These are phyloP conservation scores for Arenaria interpres DNA, from an alignment of 2,113 vertebrate species.

Conservation along the genomic window DNA sequence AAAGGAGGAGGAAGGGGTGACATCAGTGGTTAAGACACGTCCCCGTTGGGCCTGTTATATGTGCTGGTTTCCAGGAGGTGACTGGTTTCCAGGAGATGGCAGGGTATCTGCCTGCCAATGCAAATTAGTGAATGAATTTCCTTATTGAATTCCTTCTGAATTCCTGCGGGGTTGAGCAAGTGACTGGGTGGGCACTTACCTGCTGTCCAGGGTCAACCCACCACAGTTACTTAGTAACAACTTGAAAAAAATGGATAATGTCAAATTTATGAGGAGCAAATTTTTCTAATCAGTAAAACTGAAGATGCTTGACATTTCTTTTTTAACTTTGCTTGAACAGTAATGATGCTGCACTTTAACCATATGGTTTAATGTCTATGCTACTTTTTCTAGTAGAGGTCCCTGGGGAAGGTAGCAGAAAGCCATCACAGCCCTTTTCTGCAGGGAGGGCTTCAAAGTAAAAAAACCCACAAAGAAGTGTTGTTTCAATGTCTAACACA, in stretches of 20 bases:
- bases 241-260: not conserved
- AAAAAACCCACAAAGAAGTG: not conserved
- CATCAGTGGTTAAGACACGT: not conserved
- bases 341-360: not conserved
- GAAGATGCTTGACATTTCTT: not conserved
- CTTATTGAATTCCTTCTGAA: not conserved
- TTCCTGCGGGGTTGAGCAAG: not conserved
- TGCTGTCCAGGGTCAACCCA: fast-evolving
- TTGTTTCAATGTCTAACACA: not conserved
- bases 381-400: not conserved
- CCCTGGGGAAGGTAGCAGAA: not conserved
- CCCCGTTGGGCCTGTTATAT: not conserved
- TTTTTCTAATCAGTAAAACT: not conserved
- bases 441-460: not conserved
- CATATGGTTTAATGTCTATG: not conserved
- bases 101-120: not conserved
- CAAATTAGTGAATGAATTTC: not conserved
- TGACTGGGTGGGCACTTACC: fast-evolving
- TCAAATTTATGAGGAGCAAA: not conserved
- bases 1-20: not conserved
- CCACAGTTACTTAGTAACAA: not conserved
- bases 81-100: not conserved
- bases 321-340: not conserved
- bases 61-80: too few relatives aligned
- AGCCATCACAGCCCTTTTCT: not conserved